Evolutionary conservation across 2,797 vertebrate species (phyloP).

Genomic region (Chrosomus eos): DNA sequence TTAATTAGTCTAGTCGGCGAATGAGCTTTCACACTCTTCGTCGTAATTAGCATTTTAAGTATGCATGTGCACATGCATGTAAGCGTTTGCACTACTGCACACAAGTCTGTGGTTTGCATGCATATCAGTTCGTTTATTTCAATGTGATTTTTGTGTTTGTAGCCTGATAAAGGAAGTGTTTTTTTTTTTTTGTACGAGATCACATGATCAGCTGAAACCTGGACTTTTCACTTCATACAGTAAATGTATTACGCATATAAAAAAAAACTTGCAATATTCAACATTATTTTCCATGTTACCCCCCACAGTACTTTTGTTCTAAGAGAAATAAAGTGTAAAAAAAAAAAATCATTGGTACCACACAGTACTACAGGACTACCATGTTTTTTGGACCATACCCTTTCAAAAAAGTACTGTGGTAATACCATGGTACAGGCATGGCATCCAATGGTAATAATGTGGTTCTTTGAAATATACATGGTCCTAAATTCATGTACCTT

Average conservation of each 20-base stretch:
- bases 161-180: constrained; percentile 1
- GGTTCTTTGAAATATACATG: background rate
- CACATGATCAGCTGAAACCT: background rate
- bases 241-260: background rate
- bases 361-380: background rate
- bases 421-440: background rate
- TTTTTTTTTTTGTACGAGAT: background rate
- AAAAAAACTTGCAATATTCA: background rate
- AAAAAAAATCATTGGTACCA: background rate
- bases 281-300: background rate
- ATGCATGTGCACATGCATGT: constrained; percentile 40
- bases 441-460: background rate
- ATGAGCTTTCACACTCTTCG: constrained; percentile 60
- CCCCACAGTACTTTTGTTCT: background rate
- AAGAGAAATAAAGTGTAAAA: background rate
- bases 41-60: constrained; percentile 58
- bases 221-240: background rate
- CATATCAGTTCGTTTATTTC: constrained; percentile 37
- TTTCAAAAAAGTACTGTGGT: background rate
- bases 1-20: constrained; percentile 80
- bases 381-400: background rate
- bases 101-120: constrained; percentile 32
- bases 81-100: background rate
- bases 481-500: background rate
- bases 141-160: background rate